phyloP scores from a whole-genome alignment of 2,888 invertebrate species.

The Drosophila mayaguana region DNA sequence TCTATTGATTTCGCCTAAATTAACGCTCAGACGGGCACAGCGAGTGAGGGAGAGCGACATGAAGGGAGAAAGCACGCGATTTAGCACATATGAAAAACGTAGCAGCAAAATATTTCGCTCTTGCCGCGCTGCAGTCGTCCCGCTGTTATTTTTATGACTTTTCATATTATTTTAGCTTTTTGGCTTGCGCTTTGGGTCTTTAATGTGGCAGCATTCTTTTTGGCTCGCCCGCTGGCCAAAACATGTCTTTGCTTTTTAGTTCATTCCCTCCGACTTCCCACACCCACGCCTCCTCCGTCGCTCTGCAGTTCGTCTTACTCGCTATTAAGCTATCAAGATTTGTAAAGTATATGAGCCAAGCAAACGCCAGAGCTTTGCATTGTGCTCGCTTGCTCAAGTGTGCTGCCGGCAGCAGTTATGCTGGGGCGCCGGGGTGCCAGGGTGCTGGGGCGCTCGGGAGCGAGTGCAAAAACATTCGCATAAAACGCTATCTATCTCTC shows the following conservation, averaged over 20 bases:
- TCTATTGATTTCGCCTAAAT: conserved; percentile 82
- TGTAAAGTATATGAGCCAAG: conserved; percentile 82
- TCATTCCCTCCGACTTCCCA: neutral
- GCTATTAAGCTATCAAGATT: conserved; percentile 82
- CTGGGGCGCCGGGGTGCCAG: neutral
- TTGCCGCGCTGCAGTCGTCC: conserved; percentile 31
- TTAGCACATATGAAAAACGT: conserved; percentile 25
- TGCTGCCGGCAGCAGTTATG: conserved; percentile 15
- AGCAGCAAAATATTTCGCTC: conserved; percentile 25
- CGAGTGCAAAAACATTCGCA: conserved; percentile 33
- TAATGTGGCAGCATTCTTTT: conserved; percentile 60
- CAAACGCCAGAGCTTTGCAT: conserved; percentile 57
- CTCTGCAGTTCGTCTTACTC: conserved; percentile 31
- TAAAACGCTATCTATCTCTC: conserved; percentile 76
- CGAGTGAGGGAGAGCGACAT: neutral
- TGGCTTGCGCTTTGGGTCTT: conserved; percentile 54
- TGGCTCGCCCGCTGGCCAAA: conserved; percentile 71
- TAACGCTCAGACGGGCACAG: conserved; percentile 51
- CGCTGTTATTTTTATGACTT: conserved; percentile 76
- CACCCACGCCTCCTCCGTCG: neutral
- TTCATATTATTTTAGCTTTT: conserved; percentile 71
- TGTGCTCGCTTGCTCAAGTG: conserved; percentile 60
- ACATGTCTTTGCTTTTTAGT: conserved; percentile 74
- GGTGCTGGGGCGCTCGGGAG: neutral
- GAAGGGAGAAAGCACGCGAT: neutral